These are phyloP conservation scores for Salpingus planirostris DNA, from an alignment of 2,888 invertebrate genomes.

Conservation along the genomic window DNA sequence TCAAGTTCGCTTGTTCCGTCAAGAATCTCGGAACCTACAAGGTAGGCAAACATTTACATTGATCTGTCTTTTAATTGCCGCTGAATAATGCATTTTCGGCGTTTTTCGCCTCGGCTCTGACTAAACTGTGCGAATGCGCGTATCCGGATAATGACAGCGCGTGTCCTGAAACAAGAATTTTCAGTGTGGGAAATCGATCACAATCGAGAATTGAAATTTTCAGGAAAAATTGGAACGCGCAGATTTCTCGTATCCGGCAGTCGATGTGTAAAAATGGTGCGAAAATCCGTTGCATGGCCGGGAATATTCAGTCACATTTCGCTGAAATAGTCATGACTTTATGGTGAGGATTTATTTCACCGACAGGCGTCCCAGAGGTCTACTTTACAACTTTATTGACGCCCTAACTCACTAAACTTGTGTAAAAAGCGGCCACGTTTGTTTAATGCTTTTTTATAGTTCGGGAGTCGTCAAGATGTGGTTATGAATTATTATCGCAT, in stretches of 20 bases:
- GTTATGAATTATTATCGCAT: slow-evolving; percentile 20
- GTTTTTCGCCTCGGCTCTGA: too few species aligned
- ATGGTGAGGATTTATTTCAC: slow-evolving; percentile 33
- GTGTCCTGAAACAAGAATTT: too few species aligned
- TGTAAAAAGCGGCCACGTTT: slow-evolving; percentile 34
- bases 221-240: too few species aligned
- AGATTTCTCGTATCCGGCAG: too few species aligned
- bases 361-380: slow-evolving; percentile 36
- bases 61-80: slow-evolving; percentile 12
- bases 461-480: slow-evolving; percentile 24
- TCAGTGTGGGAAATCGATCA: too few species aligned
- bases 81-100: slow-evolving; percentile 13
- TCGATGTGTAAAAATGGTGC: background rate
- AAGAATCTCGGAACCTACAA: slow-evolving; percentile 86
- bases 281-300: slow-evolving; percentile 7
- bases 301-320: slow-evolving; percentile 19
- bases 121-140: too few species aligned
- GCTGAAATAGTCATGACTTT: slow-evolving; percentile 32
- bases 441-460: slow-evolving; percentile 35
- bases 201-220: too few species aligned
- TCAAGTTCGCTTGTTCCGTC: slow-evolving; percentile 82
- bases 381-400: slow-evolving; percentile 39
- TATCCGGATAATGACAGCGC: too few species aligned
- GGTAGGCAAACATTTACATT: slow-evolving; percentile 48
- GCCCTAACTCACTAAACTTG: slow-evolving; percentile 34